Conservation (phyloP, 2,888 invertebrate genomes). For the Brachycybe producta region DNA sequence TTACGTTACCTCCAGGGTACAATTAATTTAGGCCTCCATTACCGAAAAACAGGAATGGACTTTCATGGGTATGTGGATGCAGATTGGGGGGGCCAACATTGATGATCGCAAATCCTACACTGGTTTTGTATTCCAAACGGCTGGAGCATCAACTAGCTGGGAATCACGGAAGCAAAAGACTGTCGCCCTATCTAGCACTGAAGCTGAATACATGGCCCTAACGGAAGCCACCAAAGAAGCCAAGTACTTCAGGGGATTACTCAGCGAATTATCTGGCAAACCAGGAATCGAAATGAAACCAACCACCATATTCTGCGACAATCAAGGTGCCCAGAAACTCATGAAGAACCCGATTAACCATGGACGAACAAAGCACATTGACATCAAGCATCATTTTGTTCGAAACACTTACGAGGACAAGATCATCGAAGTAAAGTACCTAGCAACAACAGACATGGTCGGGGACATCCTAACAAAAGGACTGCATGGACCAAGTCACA, state of each 20-base stretch:
- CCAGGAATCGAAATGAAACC: background rate
- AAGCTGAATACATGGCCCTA: constrained; percentile 10
- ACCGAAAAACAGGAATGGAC: background rate
- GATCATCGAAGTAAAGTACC: background rate
- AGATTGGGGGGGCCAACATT: constrained; percentile 13
- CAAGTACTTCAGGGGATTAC: background rate
- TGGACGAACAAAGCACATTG: constrained; percentile 23
- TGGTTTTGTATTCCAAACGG: too few species aligned
- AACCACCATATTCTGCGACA: constrained; percentile 17
- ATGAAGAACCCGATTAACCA: constrained; percentile 20
- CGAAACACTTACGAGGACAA: constrained; percentile 13
- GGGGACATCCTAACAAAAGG: constrained; percentile 15
- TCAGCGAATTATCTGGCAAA: background rate
- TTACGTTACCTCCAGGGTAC: constrained; percentile 7
- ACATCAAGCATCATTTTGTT: constrained; percentile 20
- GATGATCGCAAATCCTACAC: too few species aligned
- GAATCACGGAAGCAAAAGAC: background rate
- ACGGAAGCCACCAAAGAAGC: constrained; percentile 3
- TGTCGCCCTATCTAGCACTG: constrained; percentile 7
- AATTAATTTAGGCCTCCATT: constrained; percentile 1
- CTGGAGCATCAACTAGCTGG: too few species aligned
- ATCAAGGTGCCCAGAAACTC: constrained; percentile 22
- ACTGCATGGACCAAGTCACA: constrained; percentile 2
- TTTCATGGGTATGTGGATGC: constrained; percentile 10
- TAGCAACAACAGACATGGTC: constrained; percentile 12